phyloP scores from a whole-genome alignment of 2,797 vertebrate genomes.

The Micropoecilia bifurca region DNA sequence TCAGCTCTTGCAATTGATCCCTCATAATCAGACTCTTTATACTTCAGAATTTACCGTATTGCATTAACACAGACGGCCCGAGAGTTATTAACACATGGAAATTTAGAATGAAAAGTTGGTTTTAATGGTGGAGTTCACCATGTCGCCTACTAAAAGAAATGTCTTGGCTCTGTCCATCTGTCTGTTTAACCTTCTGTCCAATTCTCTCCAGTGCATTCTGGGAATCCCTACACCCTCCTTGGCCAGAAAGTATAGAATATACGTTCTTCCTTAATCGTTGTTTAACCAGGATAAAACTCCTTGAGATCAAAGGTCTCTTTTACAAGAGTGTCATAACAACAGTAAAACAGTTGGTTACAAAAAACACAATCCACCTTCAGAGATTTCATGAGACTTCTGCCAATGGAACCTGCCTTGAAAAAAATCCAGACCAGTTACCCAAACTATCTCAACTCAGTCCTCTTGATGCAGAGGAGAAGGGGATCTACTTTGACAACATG shows the following conservation, averaged over 20 bases:
- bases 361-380: too few relatives aligned
- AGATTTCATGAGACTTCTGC: not conserved
- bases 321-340: too few relatives aligned
- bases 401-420: not conserved
- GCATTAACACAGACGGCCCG: conserved; percentile 28
- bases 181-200: not conserved
- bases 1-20: conserved; percentile 66
- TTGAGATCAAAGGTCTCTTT: too few relatives aligned
- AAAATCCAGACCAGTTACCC: not conserved
- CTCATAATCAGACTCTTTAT: conserved; percentile 51
- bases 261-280: too few relatives aligned
- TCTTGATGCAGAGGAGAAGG: not conserved
- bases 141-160: not conserved
- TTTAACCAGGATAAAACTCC: too few relatives aligned
- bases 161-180: not conserved
- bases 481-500: not conserved
- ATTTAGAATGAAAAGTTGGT: not conserved
- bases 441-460: not conserved
- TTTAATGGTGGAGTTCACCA: not conserved
- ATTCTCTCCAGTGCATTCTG: not conserved
- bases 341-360: too few relatives aligned
- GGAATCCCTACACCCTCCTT: not conserved
- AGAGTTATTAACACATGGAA: not conserved
- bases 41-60: conserved; percentile 29
- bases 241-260: not conserved